phyloP scores from a whole-genome alignment of 1,140 invertebrate species.

The Goniozus legneri region DNA sequence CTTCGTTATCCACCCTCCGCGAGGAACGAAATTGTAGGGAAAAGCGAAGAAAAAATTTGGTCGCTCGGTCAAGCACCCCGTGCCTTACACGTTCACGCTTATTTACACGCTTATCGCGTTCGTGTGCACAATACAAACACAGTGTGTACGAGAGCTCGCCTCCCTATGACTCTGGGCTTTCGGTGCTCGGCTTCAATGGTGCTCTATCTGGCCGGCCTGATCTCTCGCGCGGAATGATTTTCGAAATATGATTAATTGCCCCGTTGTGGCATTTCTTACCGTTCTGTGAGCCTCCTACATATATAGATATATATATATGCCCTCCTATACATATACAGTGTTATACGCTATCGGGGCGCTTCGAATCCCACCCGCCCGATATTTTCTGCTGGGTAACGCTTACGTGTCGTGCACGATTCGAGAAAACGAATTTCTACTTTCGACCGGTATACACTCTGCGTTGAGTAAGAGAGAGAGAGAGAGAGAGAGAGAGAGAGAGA shows the following conservation, averaged over 20 bases:
- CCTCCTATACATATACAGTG: too few species aligned
- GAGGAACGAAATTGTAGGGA: too few species aligned
- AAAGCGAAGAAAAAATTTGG: not conserved
- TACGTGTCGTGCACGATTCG: slow-evolving; percentile 2
- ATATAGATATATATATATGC: too few species aligned
- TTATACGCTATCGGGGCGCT: too few species aligned
- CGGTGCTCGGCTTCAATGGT: slow-evolving; percentile 30
- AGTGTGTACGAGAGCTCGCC: too few species aligned
- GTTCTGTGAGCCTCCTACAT: slow-evolving; percentile 11
- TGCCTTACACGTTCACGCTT: too few species aligned
- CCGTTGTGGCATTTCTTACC: slow-evolving; percentile 41
- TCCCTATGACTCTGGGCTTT: slow-evolving; percentile 50
- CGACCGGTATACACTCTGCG: too few species aligned
- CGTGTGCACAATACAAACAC: too few species aligned
- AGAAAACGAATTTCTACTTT: slow-evolving; percentile 17
- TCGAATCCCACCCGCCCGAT: slow-evolving; percentile 8
- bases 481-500: not conserved
- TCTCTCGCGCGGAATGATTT: slow-evolving; percentile 51
- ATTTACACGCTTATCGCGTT: too few species aligned
- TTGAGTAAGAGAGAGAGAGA: not conserved
- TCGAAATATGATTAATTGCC: slow-evolving; percentile 57
- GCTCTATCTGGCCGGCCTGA: slow-evolving; percentile 40
- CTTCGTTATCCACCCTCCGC: too few species aligned
- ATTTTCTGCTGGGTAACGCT: slow-evolving; percentile 22
- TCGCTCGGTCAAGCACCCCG: slow-evolving; percentile 29